Base-by-base conservation (phyloP, 2,797 vertebrate genomes). In the Percopsis omiscomaycus region DNA sequence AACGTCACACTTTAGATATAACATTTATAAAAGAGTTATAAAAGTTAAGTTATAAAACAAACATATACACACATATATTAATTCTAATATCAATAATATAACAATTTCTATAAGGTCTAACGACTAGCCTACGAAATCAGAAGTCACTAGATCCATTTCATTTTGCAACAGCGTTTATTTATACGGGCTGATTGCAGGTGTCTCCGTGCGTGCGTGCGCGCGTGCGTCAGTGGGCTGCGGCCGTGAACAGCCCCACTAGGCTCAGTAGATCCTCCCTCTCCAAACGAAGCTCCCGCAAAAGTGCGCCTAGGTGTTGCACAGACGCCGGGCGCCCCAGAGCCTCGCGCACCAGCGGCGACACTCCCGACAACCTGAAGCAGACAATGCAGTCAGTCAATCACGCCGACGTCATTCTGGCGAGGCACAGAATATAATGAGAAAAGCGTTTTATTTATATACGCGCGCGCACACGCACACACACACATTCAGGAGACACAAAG, bases 201-300 rank as follows among this genome's bases (percentile, higher is more conserved):
- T 64, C 1, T 50, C 32, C 54, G 57, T n/a, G 8, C 37, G 37
- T 29, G 51, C 51, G 62, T 46, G 30, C 54, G 57, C 13, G 8
- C 37, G 37, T 29, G 51, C 51, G 62, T 85, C 66, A 78, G 52
- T 60, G 70, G 37, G 59, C 10, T 3, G 66, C 59, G 16, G 71
- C 53, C 83, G 82, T 88, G 63, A 92, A 85, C 60, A 87, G 51
- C 28, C 50, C 69, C 3, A 92, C 77, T 8, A 93, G 46, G 22
- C 55, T 71, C 14, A 85, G 80, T 0, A 93, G 78, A 75, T 93
- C 91, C 49, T 79, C 73, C 15, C 89, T 67, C 11, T 82, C 76
- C 0, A 94, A 81, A 10, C 68, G 65, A 30, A 93, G 83, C 55
- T 88, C 89, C 61, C 79, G 66, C 84, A 90, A 86, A 64, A 91